Evolutionary conservation across 92 coral and sea anemone species (phyloP).

Genomic region (Phymanthus crucifer): DNA sequence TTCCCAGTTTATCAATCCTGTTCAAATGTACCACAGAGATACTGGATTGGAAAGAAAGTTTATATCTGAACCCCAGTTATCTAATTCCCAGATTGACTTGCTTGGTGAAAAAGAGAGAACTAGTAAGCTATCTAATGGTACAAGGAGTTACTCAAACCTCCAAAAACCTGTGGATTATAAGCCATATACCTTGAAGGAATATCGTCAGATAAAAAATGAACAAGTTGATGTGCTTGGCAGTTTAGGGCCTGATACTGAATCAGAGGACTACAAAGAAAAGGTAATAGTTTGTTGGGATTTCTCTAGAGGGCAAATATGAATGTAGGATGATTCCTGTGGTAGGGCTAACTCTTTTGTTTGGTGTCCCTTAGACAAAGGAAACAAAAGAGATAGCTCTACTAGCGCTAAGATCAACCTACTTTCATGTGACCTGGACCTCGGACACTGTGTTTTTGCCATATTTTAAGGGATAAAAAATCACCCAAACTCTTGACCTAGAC

Average conservation of each 20-base stretch:
- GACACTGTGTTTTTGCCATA: too few relatives aligned
- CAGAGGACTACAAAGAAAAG: conserved; percentile 72
- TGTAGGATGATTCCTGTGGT: too few relatives aligned
- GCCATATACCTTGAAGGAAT: conserved; percentile 76
- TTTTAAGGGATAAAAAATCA: too few relatives aligned
- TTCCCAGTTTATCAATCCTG: conserved; percentile 31
- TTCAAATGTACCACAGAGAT: conserved; percentile 30
- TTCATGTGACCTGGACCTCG: too few relatives aligned
- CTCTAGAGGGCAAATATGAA: too few relatives aligned
- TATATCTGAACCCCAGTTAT: conserved; percentile 60
- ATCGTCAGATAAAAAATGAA: conserved; percentile 50
- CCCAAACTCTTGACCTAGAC: too few relatives aligned
- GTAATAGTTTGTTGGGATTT: conserved; percentile 29
- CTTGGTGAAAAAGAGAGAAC: conserved; percentile 13
- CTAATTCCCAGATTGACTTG: conserved; percentile 26
- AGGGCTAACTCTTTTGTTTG: too few relatives aligned
- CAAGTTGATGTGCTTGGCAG: conserved; percentile 53
- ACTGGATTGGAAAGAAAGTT: conserved; percentile 50
- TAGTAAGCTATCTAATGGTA: conserved; percentile 22
- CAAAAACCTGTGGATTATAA: conserved; percentile 54
- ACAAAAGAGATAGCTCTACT: too few relatives aligned
- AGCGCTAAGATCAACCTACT: too few relatives aligned
- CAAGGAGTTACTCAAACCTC: conserved; percentile 19
- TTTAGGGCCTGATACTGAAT: conserved; percentile 72
- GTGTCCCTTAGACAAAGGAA: too few relatives aligned